Evolutionary conservation across 2,888 invertebrate genomes (phyloP).

Genomic region (Timema podura): DNA sequence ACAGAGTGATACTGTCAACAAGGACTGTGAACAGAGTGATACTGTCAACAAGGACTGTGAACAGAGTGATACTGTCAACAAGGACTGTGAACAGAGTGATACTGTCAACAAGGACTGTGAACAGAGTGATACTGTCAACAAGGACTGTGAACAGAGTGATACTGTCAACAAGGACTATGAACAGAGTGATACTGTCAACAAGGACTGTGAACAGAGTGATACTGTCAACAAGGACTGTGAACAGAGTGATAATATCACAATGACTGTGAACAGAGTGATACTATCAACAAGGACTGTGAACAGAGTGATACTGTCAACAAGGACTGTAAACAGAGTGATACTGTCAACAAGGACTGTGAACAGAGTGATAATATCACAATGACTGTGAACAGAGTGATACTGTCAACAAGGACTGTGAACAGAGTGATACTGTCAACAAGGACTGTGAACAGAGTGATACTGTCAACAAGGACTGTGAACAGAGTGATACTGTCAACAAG

Average conservation of each 20-base stretch:
- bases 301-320: not conserved
- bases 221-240: too few species aligned
- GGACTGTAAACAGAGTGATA: not conserved
- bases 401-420: not conserved
- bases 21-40: constrained; percentile 42
- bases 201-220: not conserved
- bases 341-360: too few species aligned
- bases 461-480: too few species aligned
- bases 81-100: not conserved
- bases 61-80: not conserved
- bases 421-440: not conserved
- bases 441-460: not conserved
- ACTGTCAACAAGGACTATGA: not conserved
- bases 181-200: not conserved
- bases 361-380: too few species aligned
- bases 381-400: constrained; percentile 39
- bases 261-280: constrained; percentile 39
- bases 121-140: constrained; percentile 42
- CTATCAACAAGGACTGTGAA: not conserved
- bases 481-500: constrained; percentile 45
- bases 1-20: constrained; percentile 42
- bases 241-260: too few species aligned
- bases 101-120: too few species aligned
- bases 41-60: not conserved
- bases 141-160: constrained; percentile 42